Percentiles rank a stretch among this genome's conserved stretches.
These are phyloP conservation scores for Argentina silus DNA, from an alignment of 2,797 vertebrate species.

Conservation along the genomic window DNA sequence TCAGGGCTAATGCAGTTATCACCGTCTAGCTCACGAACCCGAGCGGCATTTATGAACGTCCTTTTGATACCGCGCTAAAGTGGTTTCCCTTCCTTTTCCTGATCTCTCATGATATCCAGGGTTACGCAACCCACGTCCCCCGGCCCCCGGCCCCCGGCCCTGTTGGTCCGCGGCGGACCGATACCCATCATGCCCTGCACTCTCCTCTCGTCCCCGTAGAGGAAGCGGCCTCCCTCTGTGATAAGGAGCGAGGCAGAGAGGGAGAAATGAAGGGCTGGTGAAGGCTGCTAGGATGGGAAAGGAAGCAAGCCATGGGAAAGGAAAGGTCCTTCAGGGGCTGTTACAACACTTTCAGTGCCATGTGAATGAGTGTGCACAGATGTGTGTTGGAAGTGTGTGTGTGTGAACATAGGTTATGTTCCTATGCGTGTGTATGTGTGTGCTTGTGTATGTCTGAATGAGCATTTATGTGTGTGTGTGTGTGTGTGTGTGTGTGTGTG, in stretches of 20 bases:
- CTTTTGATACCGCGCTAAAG: slow-evolving; percentile 52
- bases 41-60: slow-evolving; percentile 50
- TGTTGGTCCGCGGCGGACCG: slow-evolving; percentile 40
- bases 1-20: slow-evolving; percentile 40
- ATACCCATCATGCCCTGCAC: slow-evolving; percentile 58
- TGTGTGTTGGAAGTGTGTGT: neutral
- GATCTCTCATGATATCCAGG: slow-evolving; percentile 34
- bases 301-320: slow-evolving; percentile 65
- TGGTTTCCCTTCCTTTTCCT: slow-evolving; percentile 38
- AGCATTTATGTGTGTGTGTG: neutral
- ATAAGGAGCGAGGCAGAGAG: slow-evolving; percentile 63
- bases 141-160: slow-evolving; percentile 30
- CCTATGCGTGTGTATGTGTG: neutral
- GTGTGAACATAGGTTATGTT: no score
- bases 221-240: slow-evolving; percentile 63
- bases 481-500: neutral
- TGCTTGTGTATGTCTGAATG: no score
- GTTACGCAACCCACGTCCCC: no score
- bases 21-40: slow-evolving; percentile 23
- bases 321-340: slow-evolving; percentile 41
- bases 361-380: neutral
- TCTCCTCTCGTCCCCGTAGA: slow-evolving; percentile 57
- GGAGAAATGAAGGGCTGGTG: slow-evolving; percentile 50
- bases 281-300: slow-evolving; percentile 60
- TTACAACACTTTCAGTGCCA: neutral